Percentiles rank a stretch among this genome's conserved stretches.
Conservation (phyloP, 1,140 invertebrate genomes). For the Caenorhabditis latens region DNA sequence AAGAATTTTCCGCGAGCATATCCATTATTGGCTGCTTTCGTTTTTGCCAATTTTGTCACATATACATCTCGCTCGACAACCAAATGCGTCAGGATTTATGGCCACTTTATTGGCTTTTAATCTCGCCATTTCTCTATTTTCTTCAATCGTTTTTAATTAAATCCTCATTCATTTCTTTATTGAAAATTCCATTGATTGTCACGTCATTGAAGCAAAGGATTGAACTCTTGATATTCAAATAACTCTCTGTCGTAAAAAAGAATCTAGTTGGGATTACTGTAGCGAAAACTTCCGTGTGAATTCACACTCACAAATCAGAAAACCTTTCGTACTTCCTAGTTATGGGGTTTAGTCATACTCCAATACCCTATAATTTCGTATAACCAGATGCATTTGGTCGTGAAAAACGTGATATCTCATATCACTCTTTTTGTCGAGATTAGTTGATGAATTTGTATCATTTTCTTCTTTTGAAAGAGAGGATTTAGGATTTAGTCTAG, state of each 20-base stretch:
- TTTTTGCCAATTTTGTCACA: background rate
- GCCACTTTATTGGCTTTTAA: constrained; percentile 35
- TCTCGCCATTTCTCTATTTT: background rate
- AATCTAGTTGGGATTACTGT: background rate
- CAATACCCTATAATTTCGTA: background rate
- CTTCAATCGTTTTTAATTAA: constrained; percentile 18
- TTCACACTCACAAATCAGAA: constrained; percentile 14
- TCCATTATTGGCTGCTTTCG: background rate
- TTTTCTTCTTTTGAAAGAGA: too few relatives aligned
- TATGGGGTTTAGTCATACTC: background rate
- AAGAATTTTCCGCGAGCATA: background rate
- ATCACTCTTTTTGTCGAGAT: background rate
- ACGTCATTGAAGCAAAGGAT: constrained; percentile 24
- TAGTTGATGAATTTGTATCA: background rate
- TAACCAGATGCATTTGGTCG: background rate
- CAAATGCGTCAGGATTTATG: constrained; percentile 1
- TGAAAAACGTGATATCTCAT: constrained; percentile 13
- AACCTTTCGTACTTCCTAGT: background rate
- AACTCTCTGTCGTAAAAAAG: background rate
- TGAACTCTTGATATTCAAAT: background rate
- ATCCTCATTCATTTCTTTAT: background rate
- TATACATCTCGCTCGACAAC: background rate
- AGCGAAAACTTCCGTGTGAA: background rate
- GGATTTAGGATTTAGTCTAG: too few relatives aligned
- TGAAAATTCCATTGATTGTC: background rate